These are phyloP conservation scores for Falcaria lacertinaria DNA, from an alignment of 2,888 invertebrate species.

Conservation along the genomic window DNA sequence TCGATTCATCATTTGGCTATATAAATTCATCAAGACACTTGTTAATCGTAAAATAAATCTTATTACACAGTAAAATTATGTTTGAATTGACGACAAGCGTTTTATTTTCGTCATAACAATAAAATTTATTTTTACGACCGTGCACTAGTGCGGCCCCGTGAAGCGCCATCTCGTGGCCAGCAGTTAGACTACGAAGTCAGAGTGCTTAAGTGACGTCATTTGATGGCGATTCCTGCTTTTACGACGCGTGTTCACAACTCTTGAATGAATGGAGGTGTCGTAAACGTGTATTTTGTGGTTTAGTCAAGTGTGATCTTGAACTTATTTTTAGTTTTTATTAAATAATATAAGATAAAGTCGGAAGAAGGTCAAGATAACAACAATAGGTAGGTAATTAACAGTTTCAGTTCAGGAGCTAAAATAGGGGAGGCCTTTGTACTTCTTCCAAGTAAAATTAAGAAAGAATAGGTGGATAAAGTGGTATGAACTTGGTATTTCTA, in stretches of 20 bases:
- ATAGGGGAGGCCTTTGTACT: no score
- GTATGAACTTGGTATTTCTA: no score
- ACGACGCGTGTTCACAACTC: slow-evolving; percentile 52
- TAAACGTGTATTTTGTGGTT: slow-evolving; percentile 56
- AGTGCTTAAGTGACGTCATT: slow-evolving; percentile 48
- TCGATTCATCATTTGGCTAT: slow-evolving; percentile 74
- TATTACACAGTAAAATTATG: slow-evolving; percentile 77
- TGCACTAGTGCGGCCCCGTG: slow-evolving; percentile 40
- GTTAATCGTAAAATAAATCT: slow-evolving; percentile 80
- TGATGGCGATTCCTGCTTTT: slow-evolving; percentile 47
- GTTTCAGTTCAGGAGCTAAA: no score
- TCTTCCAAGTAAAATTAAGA: no score
- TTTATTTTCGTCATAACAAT: slow-evolving; percentile 80
- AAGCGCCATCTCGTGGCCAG: slow-evolving; percentile 62
- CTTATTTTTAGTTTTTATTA: slow-evolving; percentile 1
- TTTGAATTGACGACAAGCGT: slow-evolving; percentile 80
- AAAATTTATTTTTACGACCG: slow-evolving; percentile 78
- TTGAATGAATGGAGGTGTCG: slow-evolving; percentile 59
- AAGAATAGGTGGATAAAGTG: no score
- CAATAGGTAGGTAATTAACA: no score
- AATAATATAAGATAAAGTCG: no score
- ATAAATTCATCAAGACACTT: slow-evolving; percentile 80
- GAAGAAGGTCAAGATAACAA: no score
- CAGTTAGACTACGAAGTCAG: slow-evolving; percentile 42
- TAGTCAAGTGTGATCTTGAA: slow-evolving; percentile 17